Evolutionary conservation across 2,113 vertebrate species (phyloP).

Genomic region (Suricata suricatta): DNA sequence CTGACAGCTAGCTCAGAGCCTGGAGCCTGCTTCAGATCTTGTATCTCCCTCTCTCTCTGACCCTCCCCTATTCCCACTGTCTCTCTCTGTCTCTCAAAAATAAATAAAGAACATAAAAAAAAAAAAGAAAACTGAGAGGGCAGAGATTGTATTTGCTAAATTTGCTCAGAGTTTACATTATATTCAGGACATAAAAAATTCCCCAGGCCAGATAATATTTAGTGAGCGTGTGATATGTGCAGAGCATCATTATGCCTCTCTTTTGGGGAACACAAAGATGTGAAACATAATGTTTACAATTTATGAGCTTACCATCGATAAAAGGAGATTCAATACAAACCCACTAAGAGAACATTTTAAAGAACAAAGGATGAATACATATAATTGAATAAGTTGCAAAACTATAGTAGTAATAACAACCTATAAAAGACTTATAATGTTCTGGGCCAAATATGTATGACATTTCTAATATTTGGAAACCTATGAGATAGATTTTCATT

Average conservation of each 20-base stretch:
- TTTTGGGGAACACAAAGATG: neutral
- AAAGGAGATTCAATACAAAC: neutral
- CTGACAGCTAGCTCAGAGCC: too few species aligned
- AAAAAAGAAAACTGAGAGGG: neutral
- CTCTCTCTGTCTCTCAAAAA: too few species aligned
- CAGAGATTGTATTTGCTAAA: neutral
- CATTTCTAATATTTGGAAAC: neutral
- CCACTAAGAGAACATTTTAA: neutral
- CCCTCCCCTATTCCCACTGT: too few species aligned
- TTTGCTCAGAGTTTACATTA: neutral
- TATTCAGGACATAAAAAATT: neutral
- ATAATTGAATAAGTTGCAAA: neutral
- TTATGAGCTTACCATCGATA: neutral
- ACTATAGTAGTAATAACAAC: neutral
- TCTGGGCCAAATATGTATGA: neutral
- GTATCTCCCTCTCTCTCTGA: too few species aligned
- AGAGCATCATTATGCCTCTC: neutral
- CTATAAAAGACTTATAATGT: neutral
- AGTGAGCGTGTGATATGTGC: neutral
- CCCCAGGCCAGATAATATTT: neutral
- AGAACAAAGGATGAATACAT: neutral
- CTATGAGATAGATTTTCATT: neutral
- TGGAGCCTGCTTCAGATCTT: too few species aligned
- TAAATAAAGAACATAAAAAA: too few species aligned
- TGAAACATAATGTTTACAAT: neutral